Evolutionary conservation across 2,888 invertebrate species (phyloP).

Genomic region (Synergus laeviventris): DNA sequence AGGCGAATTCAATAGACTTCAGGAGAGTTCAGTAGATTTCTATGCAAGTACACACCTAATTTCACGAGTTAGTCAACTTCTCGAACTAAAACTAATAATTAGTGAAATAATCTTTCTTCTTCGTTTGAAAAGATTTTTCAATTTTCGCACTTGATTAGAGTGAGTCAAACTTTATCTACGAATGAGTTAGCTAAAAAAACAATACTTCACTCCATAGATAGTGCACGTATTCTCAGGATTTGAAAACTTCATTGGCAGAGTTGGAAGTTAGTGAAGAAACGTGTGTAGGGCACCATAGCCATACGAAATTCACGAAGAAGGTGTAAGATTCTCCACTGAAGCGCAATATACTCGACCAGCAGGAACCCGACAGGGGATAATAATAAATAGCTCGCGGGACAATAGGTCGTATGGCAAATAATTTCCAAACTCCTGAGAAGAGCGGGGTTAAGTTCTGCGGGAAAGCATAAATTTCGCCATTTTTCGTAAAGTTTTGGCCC

Average conservation of each 20-base stretch:
- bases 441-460: conserved; percentile 41
- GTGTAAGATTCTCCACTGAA: conserved; percentile 28
- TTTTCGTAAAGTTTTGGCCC: conserved; percentile 71
- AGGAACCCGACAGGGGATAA: conserved; percentile 65
- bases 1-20: no score
- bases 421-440: conserved; percentile 56
- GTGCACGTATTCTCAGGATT: conserved; percentile 28
- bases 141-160: conserved; percentile 1
- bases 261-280: conserved; percentile 36
- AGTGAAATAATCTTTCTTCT: not conserved
- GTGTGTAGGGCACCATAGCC: conserved; percentile 26
- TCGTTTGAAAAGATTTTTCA: not conserved
- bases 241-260: conserved; percentile 34
- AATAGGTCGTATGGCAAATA: conserved; percentile 59
- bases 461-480: conserved; percentile 66
- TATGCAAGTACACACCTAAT: no score
- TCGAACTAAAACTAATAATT: no score
- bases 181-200: conserved; percentile 22
- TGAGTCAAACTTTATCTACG: conserved; percentile 5
- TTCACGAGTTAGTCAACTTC: no score
- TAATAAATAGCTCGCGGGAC: conserved; percentile 69
- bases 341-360: conserved; percentile 10
- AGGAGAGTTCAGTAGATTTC: no score
- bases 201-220: conserved; percentile 30
- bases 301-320: conserved; percentile 11